phyloP scores from a whole-genome alignment of 2,888 invertebrate genomes.

The Deilephila porcellus region DNA sequence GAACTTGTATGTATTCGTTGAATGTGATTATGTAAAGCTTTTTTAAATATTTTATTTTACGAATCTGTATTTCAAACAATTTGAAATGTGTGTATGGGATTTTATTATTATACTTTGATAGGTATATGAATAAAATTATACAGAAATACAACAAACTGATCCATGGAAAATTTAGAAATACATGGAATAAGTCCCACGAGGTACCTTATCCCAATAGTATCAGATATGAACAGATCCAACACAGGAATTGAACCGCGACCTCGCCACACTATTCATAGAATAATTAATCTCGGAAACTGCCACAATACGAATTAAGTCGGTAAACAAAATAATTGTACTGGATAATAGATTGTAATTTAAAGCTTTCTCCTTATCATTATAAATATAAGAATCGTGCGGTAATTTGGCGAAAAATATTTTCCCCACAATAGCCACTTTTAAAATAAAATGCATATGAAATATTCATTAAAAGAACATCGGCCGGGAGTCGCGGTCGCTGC shows the following conservation, averaged over 20 bases:
- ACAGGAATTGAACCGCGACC: slow-evolving; percentile 15
- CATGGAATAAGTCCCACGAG: too few relatives aligned
- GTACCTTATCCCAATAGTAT: too few relatives aligned
- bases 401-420: slow-evolving; percentile 2
- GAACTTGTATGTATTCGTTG: background rate
- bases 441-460: slow-evolving; percentile 21
- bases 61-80: background rate
- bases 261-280: too few relatives aligned
- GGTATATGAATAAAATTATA: background rate
- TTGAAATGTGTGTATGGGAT: slow-evolving; percentile 1
- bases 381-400: background rate
- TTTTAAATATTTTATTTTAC: slow-evolving; percentile 6
- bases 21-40: slow-evolving; percentile 3
- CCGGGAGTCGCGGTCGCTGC: background rate
- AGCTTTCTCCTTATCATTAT: background rate
- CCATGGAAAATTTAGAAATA: background rate
- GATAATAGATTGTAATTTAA: too few relatives aligned
- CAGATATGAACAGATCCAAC: background rate
- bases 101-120: background rate
- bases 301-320: background rate
- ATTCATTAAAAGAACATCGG: slow-evolving; percentile 13
- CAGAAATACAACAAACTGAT: background rate
- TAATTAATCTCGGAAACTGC: too few relatives aligned
- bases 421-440: slow-evolving; percentile 5
- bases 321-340: background rate